phyloP scores from a whole-genome alignment of 2,888 invertebrate species.

The Apamea crenata region DNA sequence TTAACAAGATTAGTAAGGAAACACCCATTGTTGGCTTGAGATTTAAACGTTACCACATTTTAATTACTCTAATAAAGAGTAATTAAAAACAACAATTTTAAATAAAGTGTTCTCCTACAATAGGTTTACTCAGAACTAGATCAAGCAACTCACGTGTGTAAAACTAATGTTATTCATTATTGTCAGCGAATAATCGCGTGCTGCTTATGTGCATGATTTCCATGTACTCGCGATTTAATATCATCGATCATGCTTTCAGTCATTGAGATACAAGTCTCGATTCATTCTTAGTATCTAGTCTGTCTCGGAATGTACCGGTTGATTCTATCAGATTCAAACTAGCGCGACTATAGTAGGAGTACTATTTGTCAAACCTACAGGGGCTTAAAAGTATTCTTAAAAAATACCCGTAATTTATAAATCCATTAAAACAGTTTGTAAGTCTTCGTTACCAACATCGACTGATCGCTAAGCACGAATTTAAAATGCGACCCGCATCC shows the following conservation, averaged over 20 bases:
- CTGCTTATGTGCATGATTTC: slow-evolving; percentile 44
- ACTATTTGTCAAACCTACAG: neutral
- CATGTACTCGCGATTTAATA: slow-evolving; percentile 53
- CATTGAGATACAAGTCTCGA: slow-evolving; percentile 35
- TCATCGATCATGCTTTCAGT: slow-evolving; percentile 56
- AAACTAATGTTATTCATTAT: slow-evolving; percentile 43
- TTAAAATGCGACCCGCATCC: slow-evolving; percentile 44
- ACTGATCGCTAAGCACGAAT: slow-evolving; percentile 11
- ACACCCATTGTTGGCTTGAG: slow-evolving; percentile 23
- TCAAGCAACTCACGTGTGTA: slow-evolving; percentile 18
- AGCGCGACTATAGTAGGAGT: neutral
- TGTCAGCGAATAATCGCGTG: slow-evolving; percentile 52
- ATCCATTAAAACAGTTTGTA: neutral
- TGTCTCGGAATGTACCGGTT: slow-evolving; percentile 31
- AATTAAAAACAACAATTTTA: neutral
- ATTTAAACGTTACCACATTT: slow-evolving; percentile 19
- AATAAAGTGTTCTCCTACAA: slow-evolving; percentile 10
- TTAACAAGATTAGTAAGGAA: neutral
- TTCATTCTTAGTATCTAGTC: slow-evolving; percentile 22
- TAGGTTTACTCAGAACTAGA: slow-evolving; percentile 21
- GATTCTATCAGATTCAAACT: neutral
- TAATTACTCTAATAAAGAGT: slow-evolving; percentile 2
- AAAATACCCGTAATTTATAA: neutral
- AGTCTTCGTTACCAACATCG: neutral
- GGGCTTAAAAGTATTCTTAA: neutral